These are phyloP conservation scores for Neolamprologus kungweensis DNA, from an alignment of 2,113 vertebrate species.

Conservation along the genomic window DNA sequence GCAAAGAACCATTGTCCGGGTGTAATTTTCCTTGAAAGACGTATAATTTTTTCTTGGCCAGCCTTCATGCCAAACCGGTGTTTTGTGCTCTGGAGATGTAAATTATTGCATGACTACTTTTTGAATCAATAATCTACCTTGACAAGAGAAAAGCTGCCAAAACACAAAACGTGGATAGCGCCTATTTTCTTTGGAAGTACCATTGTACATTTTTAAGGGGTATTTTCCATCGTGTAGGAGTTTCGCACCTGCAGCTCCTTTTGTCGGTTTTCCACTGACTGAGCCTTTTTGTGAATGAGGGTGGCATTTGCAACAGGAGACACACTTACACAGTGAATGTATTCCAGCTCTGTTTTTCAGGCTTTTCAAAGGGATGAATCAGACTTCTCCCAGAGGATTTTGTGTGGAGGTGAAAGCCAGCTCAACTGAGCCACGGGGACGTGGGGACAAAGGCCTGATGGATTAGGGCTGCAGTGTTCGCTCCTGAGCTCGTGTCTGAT, in stretches of 20 bases:
- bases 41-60: not conserved
- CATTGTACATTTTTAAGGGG: not conserved
- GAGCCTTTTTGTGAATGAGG: not conserved
- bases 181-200: not conserved
- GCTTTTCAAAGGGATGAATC: conserved; percentile 59
- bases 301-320: conserved; percentile 10
- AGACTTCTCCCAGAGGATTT: conserved; percentile 37
- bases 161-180: not conserved
- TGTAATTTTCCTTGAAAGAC: not conserved
- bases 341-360: conserved; percentile 37
- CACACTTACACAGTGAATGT: not conserved
- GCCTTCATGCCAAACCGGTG: not conserved
- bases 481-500: conserved; percentile 39
- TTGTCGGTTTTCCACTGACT: not conserved
- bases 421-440: conserved; percentile 43
- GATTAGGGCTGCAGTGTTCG: conserved; percentile 59
- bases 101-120: not conserved
- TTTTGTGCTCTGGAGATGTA: not conserved
- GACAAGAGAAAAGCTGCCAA: not conserved
- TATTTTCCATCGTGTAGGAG: not conserved
- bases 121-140: not conserved
- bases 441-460: conserved; percentile 65
- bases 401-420: conserved; percentile 48
- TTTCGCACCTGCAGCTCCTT: not conserved
- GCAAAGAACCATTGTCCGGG: not conserved